A percentile compares a stretch with the other conserved stretches of the same genome.
Evolutionary conservation across 2,888 invertebrate species (phyloP).

Genomic region (Mesorhabditis spiculigera): DNA sequence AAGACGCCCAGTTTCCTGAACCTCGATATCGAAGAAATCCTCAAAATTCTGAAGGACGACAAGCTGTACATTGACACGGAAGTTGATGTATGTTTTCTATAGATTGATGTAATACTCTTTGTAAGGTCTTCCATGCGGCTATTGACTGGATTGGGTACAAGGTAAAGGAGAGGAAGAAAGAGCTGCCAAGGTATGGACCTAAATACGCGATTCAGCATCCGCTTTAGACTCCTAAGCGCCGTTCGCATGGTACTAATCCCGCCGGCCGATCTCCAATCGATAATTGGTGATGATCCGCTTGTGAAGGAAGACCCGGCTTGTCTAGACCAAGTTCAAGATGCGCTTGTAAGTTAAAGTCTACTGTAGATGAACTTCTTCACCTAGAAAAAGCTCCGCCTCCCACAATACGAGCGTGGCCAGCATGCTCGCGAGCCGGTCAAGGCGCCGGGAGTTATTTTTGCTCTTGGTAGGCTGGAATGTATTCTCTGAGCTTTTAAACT

Average conservation of each 20-base stretch:
- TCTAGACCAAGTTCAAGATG: neutral
- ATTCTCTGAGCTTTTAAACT: neutral
- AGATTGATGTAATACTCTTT: too few species aligned
- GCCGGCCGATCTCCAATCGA: neutral
- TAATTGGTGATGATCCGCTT: neutral
- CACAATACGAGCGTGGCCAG: too few species aligned
- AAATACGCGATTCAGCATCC: neutral
- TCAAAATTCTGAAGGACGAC: too few species aligned
- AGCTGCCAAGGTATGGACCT: neutral
- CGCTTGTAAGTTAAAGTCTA: neutral
- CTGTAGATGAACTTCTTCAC: neutral
- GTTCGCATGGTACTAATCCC: neutral
- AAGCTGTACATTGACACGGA: too few species aligned
- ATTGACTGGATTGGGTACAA: neutral
- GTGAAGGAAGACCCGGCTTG: slow-evolving; percentile 4
- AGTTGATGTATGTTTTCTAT: too few species aligned
- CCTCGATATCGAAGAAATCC: too few species aligned
- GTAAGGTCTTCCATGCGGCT: neutral
- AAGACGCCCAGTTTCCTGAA: too few species aligned
- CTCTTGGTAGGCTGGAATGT: neutral
- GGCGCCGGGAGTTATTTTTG: neutral
- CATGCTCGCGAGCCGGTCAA: neutral
- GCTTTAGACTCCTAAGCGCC: neutral
- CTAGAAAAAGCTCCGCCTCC: neutral
- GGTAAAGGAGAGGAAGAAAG: neutral